Conservation (phyloP, 2,797 vertebrate species). For the Cheirogaleus major region DNA sequence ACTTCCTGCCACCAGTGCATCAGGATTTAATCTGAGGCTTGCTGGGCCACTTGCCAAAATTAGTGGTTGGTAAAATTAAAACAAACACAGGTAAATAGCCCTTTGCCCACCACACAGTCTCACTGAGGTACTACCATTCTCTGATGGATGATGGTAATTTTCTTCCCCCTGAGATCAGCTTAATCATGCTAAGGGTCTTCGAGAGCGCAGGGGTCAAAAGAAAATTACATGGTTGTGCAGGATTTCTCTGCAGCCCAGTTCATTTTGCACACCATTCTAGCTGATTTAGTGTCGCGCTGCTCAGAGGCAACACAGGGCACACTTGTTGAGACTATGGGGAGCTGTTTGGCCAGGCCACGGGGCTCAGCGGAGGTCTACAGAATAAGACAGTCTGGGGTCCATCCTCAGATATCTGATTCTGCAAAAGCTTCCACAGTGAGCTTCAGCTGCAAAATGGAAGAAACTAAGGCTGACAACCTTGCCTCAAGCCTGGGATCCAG, state of each 20-base stretch:
- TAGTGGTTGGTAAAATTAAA: constrained; percentile 47
- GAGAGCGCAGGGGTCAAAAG: constrained; percentile 21
- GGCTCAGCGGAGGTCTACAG: background rate
- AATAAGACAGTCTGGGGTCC: background rate
- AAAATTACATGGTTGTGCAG: background rate
- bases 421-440: background rate
- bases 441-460: background rate
- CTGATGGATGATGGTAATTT: constrained; percentile 54
- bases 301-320: rapidly evolving
- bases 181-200: background rate
- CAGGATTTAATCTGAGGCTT: constrained; percentile 32
- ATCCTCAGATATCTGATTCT: background rate
- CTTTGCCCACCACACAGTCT: background rate
- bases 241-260: background rate
- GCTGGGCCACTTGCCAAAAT: constrained; percentile 39
- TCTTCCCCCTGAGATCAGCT: constrained; percentile 25
- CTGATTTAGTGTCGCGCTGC: background rate
- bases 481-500: background rate
- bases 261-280: background rate
- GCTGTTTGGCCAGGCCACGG: rapidly evolving
- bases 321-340: background rate
- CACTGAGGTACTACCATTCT: constrained; percentile 5
- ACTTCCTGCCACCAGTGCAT: background rate
- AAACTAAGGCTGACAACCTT: background rate
- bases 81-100: constrained; percentile 36